Evolutionary conservation across 2,888 invertebrate species (phyloP).

Genomic region (Anthrax anthrax): DNA sequence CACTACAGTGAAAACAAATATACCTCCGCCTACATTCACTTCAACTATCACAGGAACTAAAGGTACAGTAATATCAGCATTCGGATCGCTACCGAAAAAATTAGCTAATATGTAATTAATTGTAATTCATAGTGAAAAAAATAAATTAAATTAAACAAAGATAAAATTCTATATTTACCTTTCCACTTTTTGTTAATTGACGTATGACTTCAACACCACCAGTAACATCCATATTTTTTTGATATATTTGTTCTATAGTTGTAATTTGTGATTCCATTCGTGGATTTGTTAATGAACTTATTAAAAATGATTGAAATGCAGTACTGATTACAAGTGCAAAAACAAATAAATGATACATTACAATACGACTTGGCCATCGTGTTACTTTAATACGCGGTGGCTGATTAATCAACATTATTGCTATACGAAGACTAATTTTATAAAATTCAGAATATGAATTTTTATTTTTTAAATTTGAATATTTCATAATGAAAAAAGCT

Average conservation of each 20-base stretch:
- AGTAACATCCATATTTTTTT: conserved; percentile 22
- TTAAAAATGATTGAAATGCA: conserved; percentile 27
- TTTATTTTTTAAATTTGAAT: neutral
- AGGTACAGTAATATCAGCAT: conserved; percentile 83
- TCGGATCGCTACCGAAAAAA: conserved; percentile 80
- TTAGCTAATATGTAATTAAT: neutral
- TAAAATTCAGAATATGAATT: neutral
- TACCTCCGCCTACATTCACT: conserved; percentile 60
- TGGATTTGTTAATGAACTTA: conserved; percentile 30
- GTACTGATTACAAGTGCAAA: conserved; percentile 24
- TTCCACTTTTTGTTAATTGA: conserved; percentile 25
- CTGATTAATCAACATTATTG: conserved; percentile 3
- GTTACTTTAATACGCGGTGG: neutral
- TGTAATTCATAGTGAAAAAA: neutral
- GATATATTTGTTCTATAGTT: conserved; percentile 20
- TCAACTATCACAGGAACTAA: conserved; percentile 78
- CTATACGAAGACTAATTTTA: conserved; percentile 3
- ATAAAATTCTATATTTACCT: conserved; percentile 15
- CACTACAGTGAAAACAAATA: conserved; percentile 41
- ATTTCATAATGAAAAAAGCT: neutral
- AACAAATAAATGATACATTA: conserved; percentile 9
- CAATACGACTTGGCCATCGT: conserved; percentile 6
- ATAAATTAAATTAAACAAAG: neutral
- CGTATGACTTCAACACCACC: conserved; percentile 26
- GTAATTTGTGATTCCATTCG: conserved; percentile 23